Conservation (phyloP, 2,113 vertebrate species). For the Butorides virescens region DNA sequence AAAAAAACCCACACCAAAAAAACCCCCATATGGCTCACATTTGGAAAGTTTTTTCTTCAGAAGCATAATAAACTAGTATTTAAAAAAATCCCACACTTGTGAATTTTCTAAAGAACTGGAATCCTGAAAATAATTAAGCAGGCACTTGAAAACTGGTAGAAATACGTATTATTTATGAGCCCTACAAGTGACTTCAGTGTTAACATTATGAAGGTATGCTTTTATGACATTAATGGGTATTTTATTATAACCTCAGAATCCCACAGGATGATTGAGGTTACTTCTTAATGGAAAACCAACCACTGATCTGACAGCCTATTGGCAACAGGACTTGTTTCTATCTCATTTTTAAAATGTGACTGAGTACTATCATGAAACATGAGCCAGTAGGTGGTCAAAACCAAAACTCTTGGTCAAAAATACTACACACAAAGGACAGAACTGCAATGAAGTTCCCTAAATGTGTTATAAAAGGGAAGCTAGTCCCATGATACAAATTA, state of each 20-base stretch:
- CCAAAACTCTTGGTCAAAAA: background rate
- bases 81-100: background rate
- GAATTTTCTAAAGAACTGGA: background rate
- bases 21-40: rapidly evolving
- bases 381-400: background rate
- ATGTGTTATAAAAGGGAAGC: background rate
- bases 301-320: background rate
- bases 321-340: background rate
- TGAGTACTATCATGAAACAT: background rate
- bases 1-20: background rate
- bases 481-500: background rate
- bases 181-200: background rate
- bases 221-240: background rate
- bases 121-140: background rate
- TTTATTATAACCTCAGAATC: background rate
- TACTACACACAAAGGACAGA: background rate
- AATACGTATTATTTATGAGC: background rate
- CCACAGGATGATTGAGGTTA: background rate
- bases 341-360: background rate
- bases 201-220: background rate
- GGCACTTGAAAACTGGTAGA: background rate
- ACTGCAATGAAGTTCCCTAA: background rate
- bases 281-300: background rate
- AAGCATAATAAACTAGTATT: background rate
- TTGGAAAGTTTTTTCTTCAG: background rate